phyloP scores from a whole-genome alignment of 2,888 invertebrate genomes.

The Brachypalpus laphriformis region DNA sequence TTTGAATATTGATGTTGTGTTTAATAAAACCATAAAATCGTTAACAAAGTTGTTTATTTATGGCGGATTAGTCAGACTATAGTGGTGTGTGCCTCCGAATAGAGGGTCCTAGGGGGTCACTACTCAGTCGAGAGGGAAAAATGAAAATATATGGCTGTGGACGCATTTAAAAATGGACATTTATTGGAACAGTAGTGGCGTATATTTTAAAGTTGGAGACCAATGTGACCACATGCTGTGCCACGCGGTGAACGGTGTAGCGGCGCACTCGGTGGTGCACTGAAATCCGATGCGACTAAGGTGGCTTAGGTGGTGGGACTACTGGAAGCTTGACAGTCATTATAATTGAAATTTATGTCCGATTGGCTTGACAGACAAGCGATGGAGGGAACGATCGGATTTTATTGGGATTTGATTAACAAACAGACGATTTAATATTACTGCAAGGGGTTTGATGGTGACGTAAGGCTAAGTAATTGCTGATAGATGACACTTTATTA shows the following conservation, averaged over 20 bases:
- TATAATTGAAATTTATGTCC: constrained; percentile 73
- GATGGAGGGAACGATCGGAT: constrained; percentile 38
- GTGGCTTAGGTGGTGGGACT: constrained; percentile 37
- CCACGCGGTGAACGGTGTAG: constrained; percentile 41
- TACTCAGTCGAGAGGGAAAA: background rate
- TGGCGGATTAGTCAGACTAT: constrained; percentile 62
- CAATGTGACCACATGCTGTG: constrained; percentile 68
- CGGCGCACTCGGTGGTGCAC: background rate
- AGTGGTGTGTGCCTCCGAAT: background rate
- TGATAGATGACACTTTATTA: constrained; percentile 27
- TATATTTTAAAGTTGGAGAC: constrained; percentile 69
- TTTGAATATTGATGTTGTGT: constrained; percentile 73
- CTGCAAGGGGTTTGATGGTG: constrained; percentile 13
- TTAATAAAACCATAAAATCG: constrained; percentile 74
- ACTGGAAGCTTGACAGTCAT: constrained; percentile 67
- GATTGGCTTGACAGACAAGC: constrained; percentile 60
- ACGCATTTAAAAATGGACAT: constrained; percentile 72
- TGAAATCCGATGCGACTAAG: constrained; percentile 3
- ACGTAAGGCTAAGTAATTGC: constrained; percentile 49
- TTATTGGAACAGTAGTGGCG: constrained; percentile 73
- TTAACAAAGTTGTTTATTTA: constrained; percentile 74
- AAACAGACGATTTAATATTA: constrained; percentile 65
- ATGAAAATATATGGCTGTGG: constrained; percentile 60
- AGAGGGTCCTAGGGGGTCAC: background rate
- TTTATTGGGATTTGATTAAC: constrained; percentile 68